Conservation (phyloP, 2,888 invertebrate species). For the Cordilura impudica region DNA sequence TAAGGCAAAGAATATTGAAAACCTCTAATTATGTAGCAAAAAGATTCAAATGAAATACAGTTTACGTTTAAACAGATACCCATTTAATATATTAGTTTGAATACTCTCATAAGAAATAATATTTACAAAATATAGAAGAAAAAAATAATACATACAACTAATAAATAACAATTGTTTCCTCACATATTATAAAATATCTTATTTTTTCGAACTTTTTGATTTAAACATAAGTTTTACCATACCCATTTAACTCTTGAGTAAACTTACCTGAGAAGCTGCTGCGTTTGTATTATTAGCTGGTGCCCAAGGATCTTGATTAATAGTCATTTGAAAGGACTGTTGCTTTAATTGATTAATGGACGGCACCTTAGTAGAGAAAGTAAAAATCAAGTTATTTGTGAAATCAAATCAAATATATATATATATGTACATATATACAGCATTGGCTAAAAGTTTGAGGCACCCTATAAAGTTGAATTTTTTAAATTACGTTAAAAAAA, state of each 20-base stretch:
- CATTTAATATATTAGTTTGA: no score
- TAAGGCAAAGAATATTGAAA: no score
- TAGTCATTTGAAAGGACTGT: slow-evolving; percentile 77
- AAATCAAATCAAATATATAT: background rate
- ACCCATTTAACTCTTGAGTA: background rate
- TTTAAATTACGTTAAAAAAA: no score
- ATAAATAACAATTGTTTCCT: slow-evolving; percentile 16
- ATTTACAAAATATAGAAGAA: background rate
- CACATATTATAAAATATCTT: slow-evolving; percentile 15
- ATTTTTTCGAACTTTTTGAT: background rate
- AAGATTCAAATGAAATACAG: no score
- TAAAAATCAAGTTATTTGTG: no score
- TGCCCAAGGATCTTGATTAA: slow-evolving; percentile 78
- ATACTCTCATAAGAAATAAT: background rate
- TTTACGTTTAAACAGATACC: no score
- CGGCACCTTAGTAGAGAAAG: no score
- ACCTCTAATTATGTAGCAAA: no score
- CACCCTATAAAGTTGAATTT: no score
- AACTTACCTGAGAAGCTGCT: slow-evolving; percentile 74
- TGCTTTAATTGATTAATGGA: slow-evolving; percentile 79
- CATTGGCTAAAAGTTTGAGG: no score
- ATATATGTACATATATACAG: background rate
- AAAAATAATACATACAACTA: slow-evolving; percentile 18
- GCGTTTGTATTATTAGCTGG: slow-evolving; percentile 73
- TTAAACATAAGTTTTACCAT: slow-evolving; percentile 1